phyloP scores from a whole-genome alignment of 2,888 invertebrate genomes.

The Drosophila buzzatii region DNA sequence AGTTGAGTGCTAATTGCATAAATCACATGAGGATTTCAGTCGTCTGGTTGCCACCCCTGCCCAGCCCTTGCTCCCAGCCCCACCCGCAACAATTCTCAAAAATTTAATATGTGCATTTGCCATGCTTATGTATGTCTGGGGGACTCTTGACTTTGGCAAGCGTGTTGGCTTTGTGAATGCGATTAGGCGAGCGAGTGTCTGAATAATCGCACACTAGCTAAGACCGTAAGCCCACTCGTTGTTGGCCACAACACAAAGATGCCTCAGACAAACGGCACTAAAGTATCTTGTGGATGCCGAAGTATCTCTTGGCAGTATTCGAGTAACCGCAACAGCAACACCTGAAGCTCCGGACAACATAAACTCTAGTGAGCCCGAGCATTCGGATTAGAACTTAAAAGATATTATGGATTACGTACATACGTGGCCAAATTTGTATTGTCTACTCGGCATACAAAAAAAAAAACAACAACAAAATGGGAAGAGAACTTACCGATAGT shows the following conservation, averaged over 20 bases:
- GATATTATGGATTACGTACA: conserved; percentile 36
- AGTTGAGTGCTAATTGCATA: conserved; percentile 80
- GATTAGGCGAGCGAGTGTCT: conserved; percentile 32
- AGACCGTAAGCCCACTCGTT: conserved; percentile 34
- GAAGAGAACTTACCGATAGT: conserved; percentile 65
- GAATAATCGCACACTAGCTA: conserved; percentile 45
- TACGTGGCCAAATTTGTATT: conserved; percentile 34
- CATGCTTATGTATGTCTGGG: conserved; percentile 10
- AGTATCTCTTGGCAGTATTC: conserved; percentile 53
- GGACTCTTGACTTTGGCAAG: conserved; percentile 50
- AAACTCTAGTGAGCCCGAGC: conserved; percentile 33
- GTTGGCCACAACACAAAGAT: conserved; percentile 36
- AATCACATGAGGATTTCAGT: conserved; percentile 76
- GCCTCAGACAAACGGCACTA: conserved; percentile 46
- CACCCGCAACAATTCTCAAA: conserved; percentile 14
- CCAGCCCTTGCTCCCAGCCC: background rate
- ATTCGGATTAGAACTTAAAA: conserved; percentile 10
- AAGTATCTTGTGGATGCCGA: conserved; percentile 51
- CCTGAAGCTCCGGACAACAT: conserved; percentile 35
- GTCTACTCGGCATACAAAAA: conserved; percentile 16
- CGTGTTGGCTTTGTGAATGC: conserved; percentile 33
- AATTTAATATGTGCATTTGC: conserved; percentile 29
- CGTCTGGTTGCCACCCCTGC: conserved; percentile 54
- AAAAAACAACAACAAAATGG: background rate
- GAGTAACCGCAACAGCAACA: conserved; percentile 54